phyloP scores from a whole-genome alignment of 2,888 invertebrate species.

The Acleris sparsana region DNA sequence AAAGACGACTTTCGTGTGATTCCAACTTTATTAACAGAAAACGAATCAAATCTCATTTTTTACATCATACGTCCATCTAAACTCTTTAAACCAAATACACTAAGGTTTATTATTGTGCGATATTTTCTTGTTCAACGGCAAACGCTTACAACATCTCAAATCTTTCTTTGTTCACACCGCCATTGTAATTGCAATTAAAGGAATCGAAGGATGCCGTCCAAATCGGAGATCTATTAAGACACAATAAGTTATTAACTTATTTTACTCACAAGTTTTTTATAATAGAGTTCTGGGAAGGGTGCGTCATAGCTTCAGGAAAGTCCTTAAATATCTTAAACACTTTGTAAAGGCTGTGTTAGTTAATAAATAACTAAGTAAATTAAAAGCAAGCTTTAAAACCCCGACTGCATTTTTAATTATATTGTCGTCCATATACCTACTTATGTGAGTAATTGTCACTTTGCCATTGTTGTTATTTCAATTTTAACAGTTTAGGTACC shows the following conservation, averaged over 20 bases:
- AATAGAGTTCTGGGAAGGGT: neutral
- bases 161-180: constrained; percentile 54
- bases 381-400: no score
- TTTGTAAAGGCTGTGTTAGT: no score
- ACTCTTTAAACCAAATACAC: neutral
- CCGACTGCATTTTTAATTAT: no score
- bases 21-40: neutral
- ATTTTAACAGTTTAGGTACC: no score
- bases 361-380: no score
- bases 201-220: constrained; percentile 38
- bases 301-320: constrained; percentile 6
- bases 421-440: no score
- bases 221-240: constrained; percentile 14
- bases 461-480: no score
- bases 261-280: no score
- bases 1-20: neutral
- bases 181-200: constrained; percentile 51
- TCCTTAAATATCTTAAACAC: no score
- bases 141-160: neutral
- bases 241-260: neutral
- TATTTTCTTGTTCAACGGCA: neutral
- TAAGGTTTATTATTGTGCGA: neutral
- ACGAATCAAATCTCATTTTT: neutral
- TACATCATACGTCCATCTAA: neutral
- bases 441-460: no score